A percentile compares a stretch with the other conserved stretches of the same genome.
Conservation (phyloP, 2,888 invertebrate species). For the Oxytorus armatus region DNA sequence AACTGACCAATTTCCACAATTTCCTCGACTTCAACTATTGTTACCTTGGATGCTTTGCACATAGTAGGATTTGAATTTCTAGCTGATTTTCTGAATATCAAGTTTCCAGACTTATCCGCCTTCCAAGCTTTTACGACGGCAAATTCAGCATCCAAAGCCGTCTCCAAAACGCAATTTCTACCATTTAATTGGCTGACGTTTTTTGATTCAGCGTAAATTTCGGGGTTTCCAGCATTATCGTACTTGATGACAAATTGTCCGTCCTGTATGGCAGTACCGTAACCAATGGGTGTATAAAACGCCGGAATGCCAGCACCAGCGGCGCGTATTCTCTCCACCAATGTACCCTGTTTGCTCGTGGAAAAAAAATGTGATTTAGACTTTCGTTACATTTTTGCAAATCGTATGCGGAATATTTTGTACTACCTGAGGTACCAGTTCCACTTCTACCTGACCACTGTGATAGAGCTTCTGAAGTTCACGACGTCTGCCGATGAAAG, state of each 20-base stretch:
- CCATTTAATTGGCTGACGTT: conserved; percentile 93
- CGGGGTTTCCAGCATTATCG: conserved; percentile 89
- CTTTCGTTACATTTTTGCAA: too few species aligned
- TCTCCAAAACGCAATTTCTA: conserved; percentile 95
- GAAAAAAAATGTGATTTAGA: too few species aligned
- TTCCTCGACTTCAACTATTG: conserved; percentile 98
- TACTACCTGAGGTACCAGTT: conserved; percentile 93
- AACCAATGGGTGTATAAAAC: conserved; percentile 99
- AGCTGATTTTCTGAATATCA: conserved; percentile 95
- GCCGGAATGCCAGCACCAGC: conserved; percentile 99
- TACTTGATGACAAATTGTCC: conserved; percentile 99
- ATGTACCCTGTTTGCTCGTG: conserved; percentile 89
- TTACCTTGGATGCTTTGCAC: conserved; percentile 95
- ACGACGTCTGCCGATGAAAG: conserved; percentile 99
- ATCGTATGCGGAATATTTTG: not conserved
- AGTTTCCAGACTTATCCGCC: conserved; percentile 96
- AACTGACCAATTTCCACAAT: conserved; percentile 94
- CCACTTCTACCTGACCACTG: conserved; percentile 96
- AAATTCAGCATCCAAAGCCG: conserved; percentile 98
- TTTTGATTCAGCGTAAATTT: conserved; percentile 91
- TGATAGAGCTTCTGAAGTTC: conserved; percentile 98
- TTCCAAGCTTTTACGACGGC: conserved; percentile 99
- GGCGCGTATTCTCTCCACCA: conserved; percentile 97
- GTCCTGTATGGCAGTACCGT: conserved; percentile 97
- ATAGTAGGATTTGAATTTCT: conserved; percentile 98